These are phyloP conservation scores for Goniozus legneri DNA, from an alignment of 1,140 invertebrate genomes.

Conservation along the genomic window DNA sequence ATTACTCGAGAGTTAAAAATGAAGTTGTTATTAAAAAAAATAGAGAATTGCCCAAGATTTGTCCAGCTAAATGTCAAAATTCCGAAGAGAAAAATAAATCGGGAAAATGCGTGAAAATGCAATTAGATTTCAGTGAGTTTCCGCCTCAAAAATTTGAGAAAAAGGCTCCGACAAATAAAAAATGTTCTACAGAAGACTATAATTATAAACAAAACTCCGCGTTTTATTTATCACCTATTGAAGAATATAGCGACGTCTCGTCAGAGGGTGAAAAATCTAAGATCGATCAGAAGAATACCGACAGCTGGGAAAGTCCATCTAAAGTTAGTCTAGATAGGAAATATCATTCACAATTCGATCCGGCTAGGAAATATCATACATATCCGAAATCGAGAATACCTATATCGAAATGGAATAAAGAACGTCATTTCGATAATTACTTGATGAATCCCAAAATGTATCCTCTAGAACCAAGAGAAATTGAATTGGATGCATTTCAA, in stretches of 20 bases:
- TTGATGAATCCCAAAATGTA: conserved; percentile 49
- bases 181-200: not conserved
- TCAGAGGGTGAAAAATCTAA: too few species aligned
- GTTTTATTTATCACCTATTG: conserved; percentile 57
- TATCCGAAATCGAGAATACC: conserved; percentile 55
- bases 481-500: conserved; percentile 58
- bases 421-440: conserved; percentile 31
- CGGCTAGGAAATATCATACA: conserved; percentile 53
- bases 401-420: conserved; percentile 32
- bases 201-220: conserved; percentile 9
- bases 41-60: not conserved
- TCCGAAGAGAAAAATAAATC: conserved; percentile 1
- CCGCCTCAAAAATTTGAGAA: conserved; percentile 28
- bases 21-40: not conserved
- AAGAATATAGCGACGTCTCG: conserved; percentile 60
- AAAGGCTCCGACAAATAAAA: conserved; percentile 5
- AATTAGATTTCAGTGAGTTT: conserved; percentile 39
- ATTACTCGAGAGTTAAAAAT: conserved; percentile 1
- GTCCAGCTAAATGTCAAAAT: too few species aligned
- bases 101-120: conserved; percentile 26
- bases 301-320: conserved; percentile 24
- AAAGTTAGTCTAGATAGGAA: not conserved
- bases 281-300: too few species aligned
- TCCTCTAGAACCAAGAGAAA: conserved; percentile 59
- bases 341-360: conserved; percentile 18